Evolutionary conservation across 2,888 invertebrate species (phyloP).

Genomic region (Nemapogon koenigi): DNA sequence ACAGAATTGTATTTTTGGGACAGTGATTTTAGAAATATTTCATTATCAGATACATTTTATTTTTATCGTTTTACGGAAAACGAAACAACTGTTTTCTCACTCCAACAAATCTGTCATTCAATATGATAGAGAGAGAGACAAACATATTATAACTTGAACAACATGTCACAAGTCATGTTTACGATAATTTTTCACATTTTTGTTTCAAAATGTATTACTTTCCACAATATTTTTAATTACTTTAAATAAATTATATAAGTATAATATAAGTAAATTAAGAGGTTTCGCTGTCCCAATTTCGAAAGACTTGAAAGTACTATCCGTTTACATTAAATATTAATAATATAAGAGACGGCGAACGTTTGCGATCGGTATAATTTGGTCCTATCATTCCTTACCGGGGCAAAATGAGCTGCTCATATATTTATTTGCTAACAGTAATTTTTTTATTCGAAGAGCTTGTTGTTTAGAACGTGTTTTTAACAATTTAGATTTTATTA

Average conservation of each 20-base stretch:
- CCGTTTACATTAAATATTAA: constrained; percentile 18
- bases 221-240: not conserved
- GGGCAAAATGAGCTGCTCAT: constrained; percentile 31
- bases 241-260: not conserved
- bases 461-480: not conserved
- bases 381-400: constrained; percentile 71
- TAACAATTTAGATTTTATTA: constrained; percentile 2
- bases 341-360: constrained; percentile 22
- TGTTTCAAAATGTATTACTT: no score
- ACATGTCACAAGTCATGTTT: no score
- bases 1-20: no score
- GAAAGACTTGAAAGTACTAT: constrained; percentile 28
- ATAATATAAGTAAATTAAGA: not conserved
- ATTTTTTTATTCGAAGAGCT: not conserved
- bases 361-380: constrained; percentile 66
- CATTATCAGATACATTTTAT: no score
- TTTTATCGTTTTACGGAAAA: no score
- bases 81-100: no score
- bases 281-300: constrained; percentile 14
- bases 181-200: no score
- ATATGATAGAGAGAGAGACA: no score
- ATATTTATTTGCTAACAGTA: constrained; percentile 14
- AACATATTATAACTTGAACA: no score
- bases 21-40: no score
- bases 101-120: no score